Evolutionary conservation across 35 echinoderm and acorn worm species (phyloP).

Genomic region (Anneissia japonica): DNA sequence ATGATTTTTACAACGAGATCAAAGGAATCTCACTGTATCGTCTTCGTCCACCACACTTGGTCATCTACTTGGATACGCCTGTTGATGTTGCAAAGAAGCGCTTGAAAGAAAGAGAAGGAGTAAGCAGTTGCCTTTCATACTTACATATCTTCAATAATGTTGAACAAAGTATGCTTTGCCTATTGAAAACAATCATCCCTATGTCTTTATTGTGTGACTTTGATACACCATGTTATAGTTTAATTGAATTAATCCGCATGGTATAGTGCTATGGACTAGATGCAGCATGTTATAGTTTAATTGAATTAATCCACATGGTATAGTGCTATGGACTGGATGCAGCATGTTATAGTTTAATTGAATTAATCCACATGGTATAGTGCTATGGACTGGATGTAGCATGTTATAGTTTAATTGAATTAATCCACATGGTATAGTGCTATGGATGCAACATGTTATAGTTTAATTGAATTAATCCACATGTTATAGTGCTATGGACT

Average conservation of each 20-base stretch:
- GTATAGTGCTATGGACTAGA: background rate
- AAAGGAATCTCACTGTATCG: constrained; percentile 60
- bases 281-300: background rate
- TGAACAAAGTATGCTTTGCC: background rate
- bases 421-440: no score
- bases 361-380: no score
- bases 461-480: no score
- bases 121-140: no score
- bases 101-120: constrained; percentile 70
- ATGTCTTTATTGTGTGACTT: background rate
- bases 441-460: no score
- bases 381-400: no score
- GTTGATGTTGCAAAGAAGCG: constrained; percentile 41
- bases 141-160: no score
- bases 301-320: no score
- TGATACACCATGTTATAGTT: background rate
- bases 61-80: constrained; percentile 81
- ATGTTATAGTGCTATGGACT: no score
- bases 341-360: no score
- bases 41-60: constrained; percentile 57
- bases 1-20: constrained; percentile 74
- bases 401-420: no score
- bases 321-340: no score
- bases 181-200: background rate
- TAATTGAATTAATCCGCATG: background rate